phyloP scores from a whole-genome alignment of 2,888 invertebrate genomes.

The Osedax fenrisi region DNA sequence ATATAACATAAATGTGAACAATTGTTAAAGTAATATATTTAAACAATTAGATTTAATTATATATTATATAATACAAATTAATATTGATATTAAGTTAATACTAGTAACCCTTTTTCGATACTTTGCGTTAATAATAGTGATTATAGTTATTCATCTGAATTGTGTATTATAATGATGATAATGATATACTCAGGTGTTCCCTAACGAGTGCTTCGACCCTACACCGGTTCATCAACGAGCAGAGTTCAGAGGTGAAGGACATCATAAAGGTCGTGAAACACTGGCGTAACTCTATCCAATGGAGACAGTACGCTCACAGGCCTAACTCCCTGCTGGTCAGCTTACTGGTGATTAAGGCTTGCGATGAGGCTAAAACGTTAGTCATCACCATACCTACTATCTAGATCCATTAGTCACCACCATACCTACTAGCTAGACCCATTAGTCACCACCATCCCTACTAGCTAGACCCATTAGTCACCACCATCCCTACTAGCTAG shows the following conservation, averaged over 20 bases:
- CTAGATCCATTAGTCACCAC: neutral
- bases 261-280: slow-evolving; percentile 38
- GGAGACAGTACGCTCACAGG: slow-evolving; percentile 33
- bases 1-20: too few relatives aligned
- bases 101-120: too few relatives aligned
- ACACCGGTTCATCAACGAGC: neutral
- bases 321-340: slow-evolving; percentile 36
- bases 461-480: too few relatives aligned
- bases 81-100: too few relatives aligned
- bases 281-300: slow-evolving; percentile 37
- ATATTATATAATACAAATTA: too few relatives aligned
- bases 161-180: too few relatives aligned
- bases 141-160: too few relatives aligned
- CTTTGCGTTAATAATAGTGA: too few relatives aligned
- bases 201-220: neutral
- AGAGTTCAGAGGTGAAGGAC: slow-evolving; percentile 34
- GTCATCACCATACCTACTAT: slow-evolving; percentile 3
- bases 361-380: slow-evolving; percentile 34
- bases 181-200: neutral
- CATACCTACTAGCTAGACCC: neutral
- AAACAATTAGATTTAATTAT: too few relatives aligned
- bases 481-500: too few relatives aligned
- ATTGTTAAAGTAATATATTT: too few relatives aligned
- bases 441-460: too few relatives aligned
- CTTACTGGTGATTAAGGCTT: slow-evolving; percentile 36